Evolutionary conservation across 2,797 vertebrate species (phyloP).

Genomic region (Coregonus suidteri): DNA sequence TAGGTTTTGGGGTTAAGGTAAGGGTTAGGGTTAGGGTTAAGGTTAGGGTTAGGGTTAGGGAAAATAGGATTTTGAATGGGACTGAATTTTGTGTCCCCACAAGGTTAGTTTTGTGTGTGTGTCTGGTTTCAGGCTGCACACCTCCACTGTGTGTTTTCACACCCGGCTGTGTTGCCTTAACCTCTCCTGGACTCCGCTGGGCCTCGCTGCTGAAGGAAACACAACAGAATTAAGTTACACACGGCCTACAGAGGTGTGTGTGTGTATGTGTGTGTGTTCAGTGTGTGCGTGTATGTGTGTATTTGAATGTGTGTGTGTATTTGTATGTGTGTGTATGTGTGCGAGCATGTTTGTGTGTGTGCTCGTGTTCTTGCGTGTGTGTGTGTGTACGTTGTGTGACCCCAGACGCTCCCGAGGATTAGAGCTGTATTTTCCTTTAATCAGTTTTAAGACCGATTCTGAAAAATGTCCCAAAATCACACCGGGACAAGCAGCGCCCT

Average conservation of each 20-base stretch:
- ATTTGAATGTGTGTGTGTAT: conserved; percentile 18
- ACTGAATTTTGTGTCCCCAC: too few relatives aligned
- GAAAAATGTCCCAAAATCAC: conserved; percentile 73
- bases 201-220: conserved; percentile 68
- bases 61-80: too few relatives aligned
- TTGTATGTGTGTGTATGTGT: conserved; percentile 19
- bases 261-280: conserved; percentile 42
- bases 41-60: too few relatives aligned
- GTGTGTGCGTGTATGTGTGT: conserved; percentile 27
- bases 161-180: conserved; percentile 68
- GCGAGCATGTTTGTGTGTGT: conserved; percentile 30
- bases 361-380: conserved; percentile 17
- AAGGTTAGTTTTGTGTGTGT: conserved; percentile 3
- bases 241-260: conserved; percentile 58
- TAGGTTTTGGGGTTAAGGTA: too few relatives aligned
- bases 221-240: conserved; percentile 78
- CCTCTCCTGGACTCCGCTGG: conserved; percentile 68
- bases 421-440: conserved; percentile 76
- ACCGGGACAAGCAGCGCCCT: conserved; percentile 72
- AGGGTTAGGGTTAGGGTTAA: too few relatives aligned
- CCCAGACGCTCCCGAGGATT: conserved; percentile 71
- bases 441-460: conserved; percentile 67
- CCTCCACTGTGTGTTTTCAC: conserved; percentile 70
- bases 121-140: conserved; percentile 68
- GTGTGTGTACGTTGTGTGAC: conserved; percentile 29